A percentile compares a stretch with the other conserved stretches of the same genome.
Conservation (phyloP, 2,797 vertebrate genomes). For the Alfaro cultratus region DNA sequence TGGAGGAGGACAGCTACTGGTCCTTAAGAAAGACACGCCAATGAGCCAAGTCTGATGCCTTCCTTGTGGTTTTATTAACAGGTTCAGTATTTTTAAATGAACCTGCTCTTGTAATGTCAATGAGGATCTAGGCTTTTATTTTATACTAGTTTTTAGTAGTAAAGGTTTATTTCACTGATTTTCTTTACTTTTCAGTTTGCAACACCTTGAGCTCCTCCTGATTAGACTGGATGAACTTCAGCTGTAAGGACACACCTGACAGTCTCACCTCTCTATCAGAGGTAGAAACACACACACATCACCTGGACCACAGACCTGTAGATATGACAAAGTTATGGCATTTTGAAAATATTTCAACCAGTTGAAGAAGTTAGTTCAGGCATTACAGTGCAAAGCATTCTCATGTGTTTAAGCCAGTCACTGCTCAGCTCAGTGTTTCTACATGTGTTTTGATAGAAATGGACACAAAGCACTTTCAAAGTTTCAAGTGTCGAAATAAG, state of each 20-base stretch:
- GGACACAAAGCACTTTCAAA: background rate
- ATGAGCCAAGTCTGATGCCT: background rate
- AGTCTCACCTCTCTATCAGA: background rate
- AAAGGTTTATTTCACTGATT: too few relatives aligned
- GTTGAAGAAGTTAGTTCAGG: background rate
- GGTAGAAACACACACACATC: background rate
- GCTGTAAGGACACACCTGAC: background rate
- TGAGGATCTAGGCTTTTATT: background rate
- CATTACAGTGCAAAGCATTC: background rate
- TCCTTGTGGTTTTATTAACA: background rate
- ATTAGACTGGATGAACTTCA: background rate
- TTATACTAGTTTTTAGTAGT: too few relatives aligned
- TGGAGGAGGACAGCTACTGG: too few relatives aligned
- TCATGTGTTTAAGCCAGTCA: background rate
- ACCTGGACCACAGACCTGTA: background rate
- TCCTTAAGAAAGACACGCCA: too few relatives aligned
- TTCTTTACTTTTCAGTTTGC: too few relatives aligned
- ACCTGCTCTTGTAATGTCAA: background rate
- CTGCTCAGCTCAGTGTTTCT: background rate
- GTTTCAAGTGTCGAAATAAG: background rate
- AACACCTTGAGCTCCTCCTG: background rate
- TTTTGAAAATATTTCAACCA: background rate
- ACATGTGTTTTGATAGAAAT: background rate
- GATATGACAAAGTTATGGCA: background rate
- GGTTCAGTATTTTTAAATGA: background rate